Conservation (phyloP, 1,140 invertebrate species). For the Frieseomelitta varia region DNA sequence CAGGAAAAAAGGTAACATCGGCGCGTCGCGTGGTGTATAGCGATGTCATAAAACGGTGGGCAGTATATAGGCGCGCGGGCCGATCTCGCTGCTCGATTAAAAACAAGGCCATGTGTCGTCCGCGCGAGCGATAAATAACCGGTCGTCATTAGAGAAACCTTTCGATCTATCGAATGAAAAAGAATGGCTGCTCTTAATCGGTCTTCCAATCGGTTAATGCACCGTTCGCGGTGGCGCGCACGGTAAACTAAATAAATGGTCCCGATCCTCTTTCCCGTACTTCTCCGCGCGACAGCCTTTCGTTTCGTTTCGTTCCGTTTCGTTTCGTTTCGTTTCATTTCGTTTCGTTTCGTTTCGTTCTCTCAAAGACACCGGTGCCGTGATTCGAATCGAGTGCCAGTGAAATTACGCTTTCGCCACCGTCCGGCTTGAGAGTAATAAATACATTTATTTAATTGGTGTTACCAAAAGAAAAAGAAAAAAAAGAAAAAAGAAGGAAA, state of each 20-base stretch:
- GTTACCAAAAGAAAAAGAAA: background rate
- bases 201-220: conserved; percentile 69
- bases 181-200: conserved; percentile 66
- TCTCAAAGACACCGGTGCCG: conserved; percentile 1
- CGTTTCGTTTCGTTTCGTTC: background rate
- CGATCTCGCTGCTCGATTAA: conserved; percentile 45
- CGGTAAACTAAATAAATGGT: conserved; percentile 65
- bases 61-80: background rate
- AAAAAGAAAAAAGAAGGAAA: no score
- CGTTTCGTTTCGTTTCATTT: background rate
- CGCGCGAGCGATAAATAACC: conserved; percentile 58
- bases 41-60: background rate
- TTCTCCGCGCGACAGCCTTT: background rate
- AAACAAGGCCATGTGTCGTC: conserved; percentile 55
- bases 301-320: background rate
- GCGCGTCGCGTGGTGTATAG: no score
- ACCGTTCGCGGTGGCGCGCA: conserved; percentile 55
- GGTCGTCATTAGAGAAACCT: conserved; percentile 57
- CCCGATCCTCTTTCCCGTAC: conserved; percentile 11
- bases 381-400: conserved; percentile 19
- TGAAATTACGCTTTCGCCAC: conserved; percentile 1
- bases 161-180: conserved; percentile 65
- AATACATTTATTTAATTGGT: no score
- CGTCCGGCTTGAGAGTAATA: background rate
- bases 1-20: background rate